A percentile compares a stretch with the other conserved stretches of the same genome.
phyloP scores from a whole-genome alignment of 2,797 vertebrate genomes.

The Sphaeramia orbicularis region DNA sequence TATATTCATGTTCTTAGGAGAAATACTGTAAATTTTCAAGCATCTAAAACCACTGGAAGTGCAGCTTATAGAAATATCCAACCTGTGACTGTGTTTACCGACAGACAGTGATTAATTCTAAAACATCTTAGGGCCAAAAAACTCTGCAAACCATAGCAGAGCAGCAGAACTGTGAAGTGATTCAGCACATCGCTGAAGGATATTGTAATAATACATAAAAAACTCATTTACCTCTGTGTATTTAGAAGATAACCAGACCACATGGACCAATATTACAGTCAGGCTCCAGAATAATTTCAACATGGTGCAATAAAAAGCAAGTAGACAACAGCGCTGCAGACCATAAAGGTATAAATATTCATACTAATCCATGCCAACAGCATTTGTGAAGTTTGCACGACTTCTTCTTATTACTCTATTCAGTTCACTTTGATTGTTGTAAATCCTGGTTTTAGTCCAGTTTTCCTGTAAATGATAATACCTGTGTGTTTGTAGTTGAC shows the following conservation, averaged over 20 bases:
- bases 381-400: slow-evolving; percentile 7
- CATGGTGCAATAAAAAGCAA: not conserved
- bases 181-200: slow-evolving; percentile 7
- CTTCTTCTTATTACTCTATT: not conserved
- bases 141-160: not conserved
- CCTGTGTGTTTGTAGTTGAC: slow-evolving; percentile 40
- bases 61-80: not conserved
- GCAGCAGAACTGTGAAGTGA: not conserved
- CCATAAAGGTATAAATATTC: not conserved
- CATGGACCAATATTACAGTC: not conserved
- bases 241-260: not conserved
- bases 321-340: not conserved
- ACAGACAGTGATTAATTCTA: not conserved
- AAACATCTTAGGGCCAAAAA: not conserved
- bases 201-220: not conserved
- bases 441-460: slow-evolving; percentile 15
- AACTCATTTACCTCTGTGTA: slow-evolving; percentile 6
- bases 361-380: slow-evolving; percentile 13
- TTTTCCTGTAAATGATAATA: slow-evolving; percentile 33
- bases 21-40: too few relatives aligned
- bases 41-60: not conserved
- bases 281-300: not conserved
- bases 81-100: not conserved
- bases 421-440: slow-evolving; percentile 11
- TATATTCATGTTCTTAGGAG: too few relatives aligned